Conservation (phyloP, 1,140 invertebrate genomes). For the Trypoxylus dichotomus region DNA sequence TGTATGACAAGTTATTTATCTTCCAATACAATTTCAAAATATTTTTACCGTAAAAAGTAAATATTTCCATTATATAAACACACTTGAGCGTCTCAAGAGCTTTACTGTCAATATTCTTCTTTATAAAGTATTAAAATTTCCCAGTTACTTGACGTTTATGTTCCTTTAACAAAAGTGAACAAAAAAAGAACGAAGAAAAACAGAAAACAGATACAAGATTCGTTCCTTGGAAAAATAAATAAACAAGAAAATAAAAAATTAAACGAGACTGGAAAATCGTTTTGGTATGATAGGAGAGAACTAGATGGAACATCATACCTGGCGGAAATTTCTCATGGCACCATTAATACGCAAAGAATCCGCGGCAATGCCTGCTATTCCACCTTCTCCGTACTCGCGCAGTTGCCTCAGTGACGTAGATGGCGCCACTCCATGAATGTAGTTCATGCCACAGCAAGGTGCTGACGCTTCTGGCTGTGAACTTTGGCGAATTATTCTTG, state of each 20-base stretch:
- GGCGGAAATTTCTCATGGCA: slow-evolving; percentile 93
- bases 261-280: not conserved
- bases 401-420: slow-evolving; percentile 82
- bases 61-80: no score
- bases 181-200: no score
- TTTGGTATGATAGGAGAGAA: slow-evolving; percentile 2
- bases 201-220: no score
- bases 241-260: not conserved
- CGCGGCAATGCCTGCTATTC: slow-evolving; percentile 95
- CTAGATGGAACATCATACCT: slow-evolving; percentile 63
- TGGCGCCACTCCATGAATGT: slow-evolving; percentile 59
- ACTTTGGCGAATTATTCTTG: slow-evolving; percentile 84
- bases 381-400: slow-evolving; percentile 67
- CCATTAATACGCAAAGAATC: slow-evolving; percentile 96
- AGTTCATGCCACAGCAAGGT: slow-evolving; percentile 65
- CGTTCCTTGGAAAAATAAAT: not conserved
- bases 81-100: no score
- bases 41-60: no score
- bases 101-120: no score
- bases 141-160: no score
- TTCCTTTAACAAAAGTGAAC: no score
- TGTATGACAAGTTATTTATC: no score
- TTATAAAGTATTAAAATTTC: no score
- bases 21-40: no score
- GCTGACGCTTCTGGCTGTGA: slow-evolving; percentile 84